Conservation (phyloP, 2,888 invertebrate species). For the Rhodophaea formosa region DNA sequence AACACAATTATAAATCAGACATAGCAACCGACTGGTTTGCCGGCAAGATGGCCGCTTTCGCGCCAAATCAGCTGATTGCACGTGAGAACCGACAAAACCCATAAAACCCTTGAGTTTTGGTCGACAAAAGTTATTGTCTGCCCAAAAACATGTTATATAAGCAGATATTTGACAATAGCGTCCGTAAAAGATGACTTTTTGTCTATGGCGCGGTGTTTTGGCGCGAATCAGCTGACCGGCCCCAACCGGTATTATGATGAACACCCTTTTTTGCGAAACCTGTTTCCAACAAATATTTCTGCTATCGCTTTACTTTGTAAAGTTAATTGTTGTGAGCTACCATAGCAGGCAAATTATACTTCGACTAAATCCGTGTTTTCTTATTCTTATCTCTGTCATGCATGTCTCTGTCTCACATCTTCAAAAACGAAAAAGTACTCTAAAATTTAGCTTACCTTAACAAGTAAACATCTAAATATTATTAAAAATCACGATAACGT, state of each 20-base stretch:
- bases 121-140: constrained; percentile 31
- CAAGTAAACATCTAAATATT: too few species aligned
- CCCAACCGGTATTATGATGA: constrained; percentile 30
- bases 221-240: constrained; percentile 38
- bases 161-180: constrained; percentile 34
- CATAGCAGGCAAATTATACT: not conserved
- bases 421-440: too few species aligned
- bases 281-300: constrained; percentile 26
- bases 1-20: constrained; percentile 20
- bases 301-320: constrained; percentile 12
- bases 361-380: not conserved
- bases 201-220: constrained; percentile 28
- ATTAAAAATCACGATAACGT: too few species aligned
- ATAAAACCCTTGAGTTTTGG: constrained; percentile 19
- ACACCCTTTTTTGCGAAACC: constrained; percentile 24
- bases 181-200: constrained; percentile 30
- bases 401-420: not conserved
- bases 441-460: too few species aligned
- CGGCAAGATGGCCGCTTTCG: constrained; percentile 33
- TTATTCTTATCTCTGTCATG: not conserved
- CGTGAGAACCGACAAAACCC: constrained; percentile 29
- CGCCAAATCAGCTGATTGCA: constrained; percentile 44
- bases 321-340: not conserved
- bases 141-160: constrained; percentile 35
- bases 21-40: constrained; percentile 27